Base-by-base conservation (phyloP, 1,140 invertebrate species). In the Drosophila mauritiana region DNA sequence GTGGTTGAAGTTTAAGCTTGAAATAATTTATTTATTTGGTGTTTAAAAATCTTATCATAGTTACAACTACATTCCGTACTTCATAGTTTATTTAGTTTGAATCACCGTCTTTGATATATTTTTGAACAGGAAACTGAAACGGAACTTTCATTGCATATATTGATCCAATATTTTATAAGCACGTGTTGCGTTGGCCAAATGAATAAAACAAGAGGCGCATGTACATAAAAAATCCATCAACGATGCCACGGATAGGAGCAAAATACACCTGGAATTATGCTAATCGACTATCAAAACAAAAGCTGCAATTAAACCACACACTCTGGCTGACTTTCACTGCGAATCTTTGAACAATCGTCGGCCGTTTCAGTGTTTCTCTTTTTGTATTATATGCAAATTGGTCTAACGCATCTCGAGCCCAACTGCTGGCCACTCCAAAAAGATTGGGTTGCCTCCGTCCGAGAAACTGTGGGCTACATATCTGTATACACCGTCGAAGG, bases 311-410 rank as follows among this genome's bases (percentile, higher is more conserved):
- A 86, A 86, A 73, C 75, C 59, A 75, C 55, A 53, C 51, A 63
- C 31, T 70, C 65, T 13, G 43, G 34, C 57, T 75, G 65, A 88
- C 82, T 86, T 86, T 86, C 82, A 68, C 82, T 82, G 59, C 64
- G 46, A 68, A 68, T 68, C 64, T 68, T n/a, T 3, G 52, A 61
- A 72, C 58, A 76, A 70, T 70, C 49, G 49, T 45, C 63, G 42
- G 63, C 51, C 67, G 67, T 68, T 70, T 70, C 34, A 69, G 63
- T 85, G 70, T 88, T 88, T 86, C 83, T 76, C 78, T 88, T 82
- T 88, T 69, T 73, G 70, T 68, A 82, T 86, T 78, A 82, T 86
- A 86, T 86, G 82, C 83, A 79, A 86, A 86, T 85, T 73, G 39
- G 51, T 55, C 54, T 48, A 51, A 58, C 34, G 78, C 56, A 67